Conservation (phyloP, 2,797 vertebrate species). For the Characodon lateralis region DNA sequence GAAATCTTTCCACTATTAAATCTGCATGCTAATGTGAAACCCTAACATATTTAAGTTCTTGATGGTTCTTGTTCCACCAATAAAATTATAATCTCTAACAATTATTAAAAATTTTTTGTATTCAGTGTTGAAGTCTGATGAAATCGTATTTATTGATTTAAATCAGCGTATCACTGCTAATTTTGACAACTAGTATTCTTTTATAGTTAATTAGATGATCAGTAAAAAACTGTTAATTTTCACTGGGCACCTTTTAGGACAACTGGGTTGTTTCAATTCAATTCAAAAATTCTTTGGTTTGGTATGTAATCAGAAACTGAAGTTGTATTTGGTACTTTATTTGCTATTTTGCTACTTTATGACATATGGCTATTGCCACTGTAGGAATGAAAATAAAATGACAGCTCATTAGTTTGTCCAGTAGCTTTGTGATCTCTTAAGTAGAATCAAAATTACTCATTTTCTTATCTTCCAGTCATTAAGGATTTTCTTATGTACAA, state of each 20-base stretch:
- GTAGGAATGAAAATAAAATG: neutral
- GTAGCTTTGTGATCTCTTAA: neutral
- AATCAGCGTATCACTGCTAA: neutral
- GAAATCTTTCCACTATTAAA: neutral
- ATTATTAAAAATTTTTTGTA: neutral
- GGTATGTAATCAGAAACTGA: too few species aligned
- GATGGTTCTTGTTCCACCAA: neutral
- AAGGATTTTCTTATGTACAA: too few species aligned
- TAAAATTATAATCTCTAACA: neutral
- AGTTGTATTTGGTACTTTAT: neutral
- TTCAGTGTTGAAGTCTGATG: slow-evolving; percentile 4
- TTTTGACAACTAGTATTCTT: too few species aligned
- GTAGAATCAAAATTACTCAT: neutral
- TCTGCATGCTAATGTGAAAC: neutral
- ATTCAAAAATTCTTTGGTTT: too few species aligned
- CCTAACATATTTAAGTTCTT: neutral
- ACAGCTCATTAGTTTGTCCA: neutral
- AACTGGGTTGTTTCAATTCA: too few species aligned
- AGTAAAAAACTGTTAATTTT: neutral
- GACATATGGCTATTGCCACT: neutral
- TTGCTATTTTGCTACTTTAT: neutral
- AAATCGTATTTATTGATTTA: neutral
- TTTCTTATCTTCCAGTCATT: neutral
- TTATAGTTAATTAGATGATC: neutral
- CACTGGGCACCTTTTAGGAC: neutral